Conservation (phyloP, 2,797 vertebrate species). For the Spinus olivaceus region DNA sequence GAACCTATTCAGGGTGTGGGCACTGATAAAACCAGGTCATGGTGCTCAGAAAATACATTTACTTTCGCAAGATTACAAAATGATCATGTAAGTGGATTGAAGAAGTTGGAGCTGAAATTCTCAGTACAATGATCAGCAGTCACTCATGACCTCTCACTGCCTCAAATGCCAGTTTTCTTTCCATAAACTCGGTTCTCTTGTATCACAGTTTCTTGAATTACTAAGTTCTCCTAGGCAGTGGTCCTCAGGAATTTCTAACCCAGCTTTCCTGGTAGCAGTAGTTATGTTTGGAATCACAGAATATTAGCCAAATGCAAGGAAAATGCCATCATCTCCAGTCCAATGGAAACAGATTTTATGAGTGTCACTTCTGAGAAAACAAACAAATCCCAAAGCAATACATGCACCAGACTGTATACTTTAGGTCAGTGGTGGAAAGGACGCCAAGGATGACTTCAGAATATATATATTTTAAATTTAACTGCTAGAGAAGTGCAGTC, state of each 20-base stretch:
- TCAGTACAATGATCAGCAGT: neutral
- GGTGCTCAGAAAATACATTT: neutral
- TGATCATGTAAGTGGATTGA: neutral
- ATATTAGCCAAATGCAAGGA: neutral
- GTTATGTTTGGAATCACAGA: neutral
- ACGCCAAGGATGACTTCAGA: neutral
- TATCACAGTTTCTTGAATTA: neutral
- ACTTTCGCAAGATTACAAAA: neutral
- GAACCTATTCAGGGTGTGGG: neutral
- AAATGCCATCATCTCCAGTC: neutral
- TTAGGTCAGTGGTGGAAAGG: neutral
- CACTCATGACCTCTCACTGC: neutral
- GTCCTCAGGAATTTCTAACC: neutral
- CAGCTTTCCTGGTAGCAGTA: neutral
- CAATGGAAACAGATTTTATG: neutral
- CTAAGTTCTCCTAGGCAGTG: neutral
- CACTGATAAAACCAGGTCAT: neutral
- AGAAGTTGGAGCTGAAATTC: neutral
- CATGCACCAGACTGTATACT: neutral
- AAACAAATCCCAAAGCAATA: neutral
- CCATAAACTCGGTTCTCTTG: neutral
- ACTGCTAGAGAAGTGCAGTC: neutral
- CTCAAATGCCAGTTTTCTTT: neutral
- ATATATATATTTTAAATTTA: neutral
- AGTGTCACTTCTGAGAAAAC: neutral